Conservation (phyloP, 1,140 invertebrate genomes). For the Pachyrhynchus sulphureomaculatus region DNA sequence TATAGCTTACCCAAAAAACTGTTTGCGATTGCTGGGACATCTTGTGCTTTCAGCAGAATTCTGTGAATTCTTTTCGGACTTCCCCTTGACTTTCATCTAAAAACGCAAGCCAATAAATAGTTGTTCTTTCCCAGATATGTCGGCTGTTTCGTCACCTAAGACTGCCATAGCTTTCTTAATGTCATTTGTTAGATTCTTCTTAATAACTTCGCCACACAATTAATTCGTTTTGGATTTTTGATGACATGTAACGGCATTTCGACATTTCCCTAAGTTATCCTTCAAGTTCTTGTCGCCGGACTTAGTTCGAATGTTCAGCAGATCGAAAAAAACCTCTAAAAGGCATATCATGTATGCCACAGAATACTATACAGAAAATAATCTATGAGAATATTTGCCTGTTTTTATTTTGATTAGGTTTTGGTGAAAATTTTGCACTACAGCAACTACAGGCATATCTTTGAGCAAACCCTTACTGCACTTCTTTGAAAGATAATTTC, state of each 20-base stretch:
- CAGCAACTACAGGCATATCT: constrained; percentile 31
- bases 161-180: constrained; percentile 4
- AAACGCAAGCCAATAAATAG: constrained; percentile 11
- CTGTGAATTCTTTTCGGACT: constrained; percentile 29
- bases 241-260: constrained; percentile 15
- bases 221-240: constrained; percentile 32
- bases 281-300: constrained; percentile 26
- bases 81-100: constrained; percentile 13
- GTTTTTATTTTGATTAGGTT: constrained; percentile 1
- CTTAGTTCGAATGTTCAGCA: constrained; percentile 32
- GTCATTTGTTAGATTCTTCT: constrained; percentile 16
- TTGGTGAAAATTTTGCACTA: constrained; percentile 26
- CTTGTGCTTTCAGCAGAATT: constrained; percentile 17
- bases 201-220: constrained; percentile 30
- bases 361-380: constrained; percentile 40
- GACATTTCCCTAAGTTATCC: constrained; percentile 17
- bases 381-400: constrained; percentile 30
- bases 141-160: constrained; percentile 17
- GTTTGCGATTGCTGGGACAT: constrained; percentile 20
- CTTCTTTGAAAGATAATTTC: constrained; percentile 19
- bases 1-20: too few species aligned
- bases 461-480: constrained; percentile 33
- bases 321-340: constrained; percentile 39
- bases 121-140: constrained; percentile 8
- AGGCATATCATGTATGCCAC: constrained; percentile 39